Base-by-base conservation (phyloP, 2,113 vertebrate species). In the Rattus rattus region DNA sequence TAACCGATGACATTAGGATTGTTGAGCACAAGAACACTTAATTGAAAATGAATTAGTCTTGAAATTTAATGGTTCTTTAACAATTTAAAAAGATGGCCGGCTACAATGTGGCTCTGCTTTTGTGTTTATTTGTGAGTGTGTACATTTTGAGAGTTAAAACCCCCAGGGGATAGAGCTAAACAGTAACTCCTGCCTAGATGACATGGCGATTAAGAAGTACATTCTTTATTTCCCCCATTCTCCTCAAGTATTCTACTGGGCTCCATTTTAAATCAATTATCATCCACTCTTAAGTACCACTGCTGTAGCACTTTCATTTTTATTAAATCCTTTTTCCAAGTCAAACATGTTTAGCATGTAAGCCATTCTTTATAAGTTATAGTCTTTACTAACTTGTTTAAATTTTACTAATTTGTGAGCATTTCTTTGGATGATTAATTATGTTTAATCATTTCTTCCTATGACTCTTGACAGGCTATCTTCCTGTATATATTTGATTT, bases 361-460 rank as follows among this genome's bases (percentile, higher is more conserved):
- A 17, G 36, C 1, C 8, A 86, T 13, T 94, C 49, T 93, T 91
- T 83, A 28, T 90, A 87, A 30, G 76, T 93, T 3, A 16, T 90
- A n/a, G 72, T 85, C 22, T 94, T 89, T 91, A 84, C 70, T 69
- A 72, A 39, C 67, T 97, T 88, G 39, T 90, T 79, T 86, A 65
- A 96, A 63, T 69, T 93, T 85, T 92, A 69, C 69, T 89, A 90
- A 20, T 76, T 16, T 22, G 56, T 76, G n/a, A 49, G 4, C 63
- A 80, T 94, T 88, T 96, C 56, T 90, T 75, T 80, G 26, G 87
- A 72, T 92, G 20, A 91, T 80, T 91, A 95, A 81, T 86, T 3
- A 28, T 92, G 30, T 91, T 88, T 91, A 94, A 89, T 89, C 6
- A 43, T 89, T 63, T 90, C 79, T 47, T 88, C 93, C 80, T 92